Evolutionary conservation across 2,113 vertebrate species (phyloP).

Genomic region (Sigmodon hispidus): DNA sequence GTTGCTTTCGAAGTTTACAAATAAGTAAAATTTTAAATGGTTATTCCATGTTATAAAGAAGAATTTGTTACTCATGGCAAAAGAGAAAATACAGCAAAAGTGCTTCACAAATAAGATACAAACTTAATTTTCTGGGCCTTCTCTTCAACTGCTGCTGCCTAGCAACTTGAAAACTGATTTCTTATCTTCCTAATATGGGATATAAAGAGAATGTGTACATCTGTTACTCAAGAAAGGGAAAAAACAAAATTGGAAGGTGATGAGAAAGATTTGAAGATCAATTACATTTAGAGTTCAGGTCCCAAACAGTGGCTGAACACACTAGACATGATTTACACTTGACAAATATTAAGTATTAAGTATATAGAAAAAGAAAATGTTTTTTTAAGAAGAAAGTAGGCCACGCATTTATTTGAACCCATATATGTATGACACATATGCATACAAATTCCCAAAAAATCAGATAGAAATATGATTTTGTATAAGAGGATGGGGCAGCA

Average conservation of each 20-base stretch:
- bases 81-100: slow-evolving; percentile 38
- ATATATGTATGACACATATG: slow-evolving; percentile 33
- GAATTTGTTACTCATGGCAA: slow-evolving; percentile 10
- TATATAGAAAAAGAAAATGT: background rate
- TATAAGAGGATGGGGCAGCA: slow-evolving; percentile 30
- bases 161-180: slow-evolving; percentile 84
- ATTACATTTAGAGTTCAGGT: background rate
- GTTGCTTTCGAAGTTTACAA: slow-evolving; percentile 11
- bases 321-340: background rate
- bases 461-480: slow-evolving; percentile 45
- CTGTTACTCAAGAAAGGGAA: background rate
- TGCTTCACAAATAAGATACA: slow-evolving; percentile 77
- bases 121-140: slow-evolving; percentile 78
- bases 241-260: background rate
- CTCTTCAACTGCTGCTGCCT: slow-evolving; percentile 80
- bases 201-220: background rate
- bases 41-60: slow-evolving; percentile 57
- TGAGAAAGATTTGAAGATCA: background rate
- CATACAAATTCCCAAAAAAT: slow-evolving; percentile 45
- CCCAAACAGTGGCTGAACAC: background rate
- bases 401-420: slow-evolving; percentile 21
- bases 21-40: slow-evolving; percentile 37
- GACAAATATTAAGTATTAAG: background rate
- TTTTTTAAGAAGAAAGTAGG: slow-evolving; percentile 17
- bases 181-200: slow-evolving; percentile 79